Evolutionary conservation across 2,113 vertebrate genomes (phyloP).

Genomic region (Condylura cristata): DNA sequence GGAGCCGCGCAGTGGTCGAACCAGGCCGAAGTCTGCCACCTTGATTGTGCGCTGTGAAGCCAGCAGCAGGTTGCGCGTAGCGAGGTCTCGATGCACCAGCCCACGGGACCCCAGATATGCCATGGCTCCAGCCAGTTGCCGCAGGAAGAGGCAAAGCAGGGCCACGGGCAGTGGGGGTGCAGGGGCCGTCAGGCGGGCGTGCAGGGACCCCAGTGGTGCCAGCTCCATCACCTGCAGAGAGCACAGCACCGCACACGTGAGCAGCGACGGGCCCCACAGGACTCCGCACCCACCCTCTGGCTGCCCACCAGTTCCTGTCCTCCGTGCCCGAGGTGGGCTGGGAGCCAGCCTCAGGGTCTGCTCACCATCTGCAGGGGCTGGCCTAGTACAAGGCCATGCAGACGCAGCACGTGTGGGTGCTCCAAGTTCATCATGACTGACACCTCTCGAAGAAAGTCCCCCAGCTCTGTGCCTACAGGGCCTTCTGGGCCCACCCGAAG

Average conservation of each 20-base stretch:
- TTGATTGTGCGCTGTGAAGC: slow-evolving; percentile 88
- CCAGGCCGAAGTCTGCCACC: slow-evolving; percentile 93
- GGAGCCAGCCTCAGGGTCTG: fast-evolving
- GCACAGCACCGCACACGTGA: background rate
- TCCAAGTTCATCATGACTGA: slow-evolving; percentile 92
- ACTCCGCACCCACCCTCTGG: background rate
- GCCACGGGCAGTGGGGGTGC: slow-evolving; percentile 83
- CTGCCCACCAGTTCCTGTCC: background rate
- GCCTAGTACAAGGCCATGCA: slow-evolving; percentile 92
- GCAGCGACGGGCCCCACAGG: background rate
- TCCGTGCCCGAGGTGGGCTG: too few species aligned
- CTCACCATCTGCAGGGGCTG: slow-evolving; percentile 94
- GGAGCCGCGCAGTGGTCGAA: slow-evolving; percentile 87
- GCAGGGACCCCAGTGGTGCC: slow-evolving; percentile 89
- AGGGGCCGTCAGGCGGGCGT: slow-evolving; percentile 86
- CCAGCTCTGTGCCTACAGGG: slow-evolving; percentile 78
- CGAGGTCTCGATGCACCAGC: slow-evolving; percentile 93
- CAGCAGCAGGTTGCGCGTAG: slow-evolving; percentile 91
- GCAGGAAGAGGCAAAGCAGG: slow-evolving; percentile 90
- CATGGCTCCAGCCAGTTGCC: slow-evolving; percentile 92
- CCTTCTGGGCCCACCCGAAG: slow-evolving; percentile 84
- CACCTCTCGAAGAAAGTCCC: slow-evolving; percentile 93
- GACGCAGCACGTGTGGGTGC: slow-evolving; percentile 91
- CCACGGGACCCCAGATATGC: slow-evolving; percentile 89
- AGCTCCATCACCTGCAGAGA: slow-evolving; percentile 91